These are phyloP conservation scores for Tetragonula clypearis DNA, from an alignment of 1,140 invertebrate genomes.

Conservation along the genomic window DNA sequence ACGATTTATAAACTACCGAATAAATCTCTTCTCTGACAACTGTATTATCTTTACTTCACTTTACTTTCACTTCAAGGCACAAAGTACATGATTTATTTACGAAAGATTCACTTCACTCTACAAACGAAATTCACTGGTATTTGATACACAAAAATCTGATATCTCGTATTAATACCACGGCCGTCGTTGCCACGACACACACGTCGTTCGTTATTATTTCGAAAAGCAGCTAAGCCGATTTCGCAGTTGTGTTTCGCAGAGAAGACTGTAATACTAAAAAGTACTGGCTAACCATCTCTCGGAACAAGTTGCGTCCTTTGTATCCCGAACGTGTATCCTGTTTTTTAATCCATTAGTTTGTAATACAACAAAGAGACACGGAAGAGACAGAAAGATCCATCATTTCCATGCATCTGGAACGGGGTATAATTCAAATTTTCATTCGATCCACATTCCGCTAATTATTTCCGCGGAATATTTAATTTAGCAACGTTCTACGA, in stretches of 20 bases:
- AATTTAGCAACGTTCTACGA: neutral
- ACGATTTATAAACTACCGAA: neutral
- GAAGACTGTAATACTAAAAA: conserved; percentile 50
- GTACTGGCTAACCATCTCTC: conserved; percentile 46
- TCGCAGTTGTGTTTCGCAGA: conserved; percentile 42
- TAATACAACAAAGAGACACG: neutral
- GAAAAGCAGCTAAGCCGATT: conserved; percentile 74
- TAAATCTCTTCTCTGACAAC: neutral
- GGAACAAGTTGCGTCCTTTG: conserved; percentile 32
- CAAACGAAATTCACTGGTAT: conserved; percentile 27
- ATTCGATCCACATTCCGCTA: neutral
- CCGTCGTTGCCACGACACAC: conserved; percentile 8
- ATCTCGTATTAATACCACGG: conserved; percentile 25
- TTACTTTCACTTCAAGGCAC: too few relatives aligned
- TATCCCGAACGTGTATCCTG: neutral
- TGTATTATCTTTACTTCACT: neutral
- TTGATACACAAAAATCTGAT: conserved; percentile 31
- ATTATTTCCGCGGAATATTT: neutral
- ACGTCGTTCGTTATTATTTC: conserved; percentile 62
- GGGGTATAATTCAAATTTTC: neutral
- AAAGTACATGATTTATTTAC: neutral
- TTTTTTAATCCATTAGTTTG: conserved; percentile 20
- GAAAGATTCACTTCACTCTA: neutral
- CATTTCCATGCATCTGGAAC: neutral
- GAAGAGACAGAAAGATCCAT: neutral